Conservation (phyloP, 1,140 invertebrate genomes). For the Drosophila ercepeae region DNA sequence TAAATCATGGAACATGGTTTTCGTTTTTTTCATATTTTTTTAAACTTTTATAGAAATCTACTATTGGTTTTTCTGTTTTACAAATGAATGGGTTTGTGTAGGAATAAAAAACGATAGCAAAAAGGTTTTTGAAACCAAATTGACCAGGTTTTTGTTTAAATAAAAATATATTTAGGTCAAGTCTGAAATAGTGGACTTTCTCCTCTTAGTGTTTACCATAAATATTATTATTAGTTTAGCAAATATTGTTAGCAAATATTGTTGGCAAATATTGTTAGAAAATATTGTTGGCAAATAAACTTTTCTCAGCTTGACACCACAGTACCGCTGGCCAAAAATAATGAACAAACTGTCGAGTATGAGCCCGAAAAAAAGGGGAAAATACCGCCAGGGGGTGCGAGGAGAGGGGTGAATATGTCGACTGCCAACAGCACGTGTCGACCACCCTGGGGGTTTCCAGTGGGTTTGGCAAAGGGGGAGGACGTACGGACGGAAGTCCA, state of each 20-base stretch:
- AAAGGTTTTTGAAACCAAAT: no score
- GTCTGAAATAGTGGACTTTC: no score
- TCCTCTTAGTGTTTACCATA: no score
- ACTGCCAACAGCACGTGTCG: conserved; percentile 53
- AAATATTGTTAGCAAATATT: neutral
- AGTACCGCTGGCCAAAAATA: conserved; percentile 54
- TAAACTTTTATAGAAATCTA: neutral
- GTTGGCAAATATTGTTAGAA: neutral
- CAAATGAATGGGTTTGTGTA: neutral
- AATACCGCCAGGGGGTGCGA: neutral
- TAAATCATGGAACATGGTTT: neutral
- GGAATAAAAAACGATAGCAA: no score
- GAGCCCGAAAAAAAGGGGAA: conserved; percentile 8
- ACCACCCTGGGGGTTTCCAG: conserved; percentile 14
- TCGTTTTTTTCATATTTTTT: neutral
- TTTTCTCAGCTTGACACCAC: conserved; percentile 14
- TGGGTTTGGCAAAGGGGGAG: neutral
- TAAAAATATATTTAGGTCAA: no score
- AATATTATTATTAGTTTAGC: neutral
- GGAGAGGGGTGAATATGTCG: conserved; percentile 4
- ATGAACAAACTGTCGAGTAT: conserved; percentile 52
- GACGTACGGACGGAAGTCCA: conserved; percentile 18
- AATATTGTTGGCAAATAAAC: neutral
- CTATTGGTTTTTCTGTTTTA: neutral
- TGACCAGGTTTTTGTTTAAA: no score